phyloP scores from a whole-genome alignment of 1,140 invertebrate species.

The Hestina assimilis region DNA sequence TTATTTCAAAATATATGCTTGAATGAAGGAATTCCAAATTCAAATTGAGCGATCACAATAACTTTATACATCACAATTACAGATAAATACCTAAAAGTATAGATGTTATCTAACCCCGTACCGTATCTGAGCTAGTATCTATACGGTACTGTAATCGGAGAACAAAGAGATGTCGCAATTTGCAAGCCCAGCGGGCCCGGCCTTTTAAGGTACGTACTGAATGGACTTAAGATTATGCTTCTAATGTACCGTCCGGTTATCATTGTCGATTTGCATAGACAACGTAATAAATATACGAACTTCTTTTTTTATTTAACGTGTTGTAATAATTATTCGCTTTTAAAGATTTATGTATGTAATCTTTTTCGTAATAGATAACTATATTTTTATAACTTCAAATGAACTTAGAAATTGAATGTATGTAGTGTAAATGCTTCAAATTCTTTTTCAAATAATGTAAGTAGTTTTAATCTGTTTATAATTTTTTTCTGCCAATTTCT shows the following conservation, averaged over 20 bases:
- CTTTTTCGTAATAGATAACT: too few species aligned
- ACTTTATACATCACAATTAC: not conserved
- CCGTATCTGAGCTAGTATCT: constrained; percentile 1
- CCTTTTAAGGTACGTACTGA: constrained; percentile 40
- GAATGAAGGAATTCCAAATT: not conserved
- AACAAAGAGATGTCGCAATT: constrained; percentile 65
- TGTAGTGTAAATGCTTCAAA: too few species aligned
- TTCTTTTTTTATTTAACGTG: not conserved
- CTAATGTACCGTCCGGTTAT: constrained; percentile 15
- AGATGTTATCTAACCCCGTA: not conserved
- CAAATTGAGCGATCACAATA: constrained; percentile 3
- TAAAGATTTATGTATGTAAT: too few species aligned
- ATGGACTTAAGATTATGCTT: constrained; percentile 12
- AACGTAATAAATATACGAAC: constrained; percentile 5
- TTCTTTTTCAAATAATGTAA: too few species aligned
- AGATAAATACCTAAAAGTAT: not conserved
- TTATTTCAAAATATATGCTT: too few species aligned
- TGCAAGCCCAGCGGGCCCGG: constrained; percentile 51
- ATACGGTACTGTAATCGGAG: constrained; percentile 27
- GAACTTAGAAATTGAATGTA: too few species aligned
- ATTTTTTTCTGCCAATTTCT: too few species aligned
- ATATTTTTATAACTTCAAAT: too few species aligned
- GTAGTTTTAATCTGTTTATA: too few species aligned
- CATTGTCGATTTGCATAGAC: constrained; percentile 12
- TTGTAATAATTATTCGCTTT: too few species aligned